Percentiles rank a stretch among this genome's conserved stretches.
Evolutionary conservation across 2,113 vertebrate genomes (phyloP).

Genomic region (Callithrix jacchus): DNA sequence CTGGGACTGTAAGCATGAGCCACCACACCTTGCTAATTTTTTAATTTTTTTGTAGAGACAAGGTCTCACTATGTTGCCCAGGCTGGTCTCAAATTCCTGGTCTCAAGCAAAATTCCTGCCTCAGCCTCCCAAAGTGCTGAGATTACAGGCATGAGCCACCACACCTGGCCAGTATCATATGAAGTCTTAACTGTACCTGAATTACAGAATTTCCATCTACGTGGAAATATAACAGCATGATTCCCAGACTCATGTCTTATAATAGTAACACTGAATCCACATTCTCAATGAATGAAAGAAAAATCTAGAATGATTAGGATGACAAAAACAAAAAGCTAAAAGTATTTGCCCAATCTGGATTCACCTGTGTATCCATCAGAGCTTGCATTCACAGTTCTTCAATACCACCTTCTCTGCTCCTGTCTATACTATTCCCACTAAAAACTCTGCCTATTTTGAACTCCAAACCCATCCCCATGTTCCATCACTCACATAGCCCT

Average conservation of each 20-base stretch:
- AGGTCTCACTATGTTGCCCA: no score
- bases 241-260: slow-evolving; percentile 10
- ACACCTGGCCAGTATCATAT: no score
- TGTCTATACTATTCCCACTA: background rate
- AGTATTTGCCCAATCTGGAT: background rate
- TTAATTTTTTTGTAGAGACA: no score
- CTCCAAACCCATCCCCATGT: background rate
- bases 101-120: no score
- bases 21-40: no score
- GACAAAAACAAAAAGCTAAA: slow-evolving; percentile 18
- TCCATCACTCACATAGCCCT: background rate
- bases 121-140: no score
- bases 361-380: background rate
- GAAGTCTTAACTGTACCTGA: background rate
- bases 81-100: no score
- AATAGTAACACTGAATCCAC: background rate
- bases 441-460: background rate
- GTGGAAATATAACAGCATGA: background rate
- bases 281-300: slow-evolving; percentile 40
- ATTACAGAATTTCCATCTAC: background rate
- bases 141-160: no score
- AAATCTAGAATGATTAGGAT: slow-evolving; percentile 35
- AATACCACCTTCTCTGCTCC: slow-evolving; percentile 1
- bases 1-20: no score
- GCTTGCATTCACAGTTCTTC: background rate